phyloP scores from a whole-genome alignment of 2,113 vertebrate species.

The Antennarius striatus region DNA sequence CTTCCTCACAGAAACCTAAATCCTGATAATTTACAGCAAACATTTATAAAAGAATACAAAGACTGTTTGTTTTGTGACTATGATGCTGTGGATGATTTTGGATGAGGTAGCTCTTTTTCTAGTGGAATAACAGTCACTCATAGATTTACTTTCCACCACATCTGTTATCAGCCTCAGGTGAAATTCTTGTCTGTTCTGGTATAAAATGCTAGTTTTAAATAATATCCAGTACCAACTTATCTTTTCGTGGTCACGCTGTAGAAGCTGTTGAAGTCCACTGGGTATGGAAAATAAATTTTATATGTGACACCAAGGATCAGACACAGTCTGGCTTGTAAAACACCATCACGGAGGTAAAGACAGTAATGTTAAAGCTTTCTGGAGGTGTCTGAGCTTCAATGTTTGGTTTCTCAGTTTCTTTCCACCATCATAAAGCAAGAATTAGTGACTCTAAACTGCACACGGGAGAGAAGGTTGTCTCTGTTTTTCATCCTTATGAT shows the following conservation, averaged over 20 bases:
- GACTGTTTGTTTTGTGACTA: no score
- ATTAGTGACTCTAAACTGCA: no score
- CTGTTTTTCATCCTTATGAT: no score
- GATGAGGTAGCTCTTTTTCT: no score
- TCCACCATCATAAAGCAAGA: no score
- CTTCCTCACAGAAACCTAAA: constrained; percentile 39
- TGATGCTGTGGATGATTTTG: no score
- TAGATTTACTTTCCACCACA: constrained; percentile 1
- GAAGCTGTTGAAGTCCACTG: background rate
- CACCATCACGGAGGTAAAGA: background rate
- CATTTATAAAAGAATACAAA: no score
- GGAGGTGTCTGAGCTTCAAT: no score
- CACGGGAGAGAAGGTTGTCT: no score
- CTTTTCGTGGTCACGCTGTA: constrained; percentile 2
- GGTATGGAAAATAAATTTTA: background rate
- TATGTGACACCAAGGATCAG: background rate
- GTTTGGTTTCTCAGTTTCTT: no score
- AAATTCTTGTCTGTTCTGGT: background rate
- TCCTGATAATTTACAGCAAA: constrained; percentile 33
- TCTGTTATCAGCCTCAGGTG: background rate
- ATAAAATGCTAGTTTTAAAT: constrained; percentile 1
- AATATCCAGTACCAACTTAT: constrained; percentile 9
- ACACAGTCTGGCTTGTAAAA: background rate
- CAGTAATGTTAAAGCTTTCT: background rate
- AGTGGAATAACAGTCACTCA: no score